Conservation (phyloP, 2,113 vertebrate species). For the Rhegmatorhina hoffmannsi region DNA sequence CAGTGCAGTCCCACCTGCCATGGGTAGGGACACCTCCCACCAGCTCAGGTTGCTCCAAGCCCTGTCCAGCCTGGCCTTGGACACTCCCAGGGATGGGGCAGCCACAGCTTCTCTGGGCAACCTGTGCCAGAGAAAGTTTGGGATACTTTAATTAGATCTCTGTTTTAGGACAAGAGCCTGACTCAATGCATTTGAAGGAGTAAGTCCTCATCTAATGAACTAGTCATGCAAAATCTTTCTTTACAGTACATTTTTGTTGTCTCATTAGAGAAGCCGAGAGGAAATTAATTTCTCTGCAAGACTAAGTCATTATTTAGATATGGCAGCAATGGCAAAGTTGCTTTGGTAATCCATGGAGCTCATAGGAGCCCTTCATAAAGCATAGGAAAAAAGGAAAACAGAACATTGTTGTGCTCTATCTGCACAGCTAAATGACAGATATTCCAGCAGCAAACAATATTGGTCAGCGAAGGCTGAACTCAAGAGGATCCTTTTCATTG, state of each 20-base stretch:
- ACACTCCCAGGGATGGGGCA: background rate
- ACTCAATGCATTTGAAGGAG: background rate
- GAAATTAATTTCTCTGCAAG: background rate
- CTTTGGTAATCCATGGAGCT: background rate
- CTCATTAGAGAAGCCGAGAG: background rate
- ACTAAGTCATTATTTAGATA: background rate
- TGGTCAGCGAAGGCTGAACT: background rate
- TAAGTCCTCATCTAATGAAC: background rate
- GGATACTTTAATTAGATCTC: background rate
- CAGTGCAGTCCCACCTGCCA: background rate
- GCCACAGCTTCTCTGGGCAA: background rate
- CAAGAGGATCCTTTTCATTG: conserved; percentile 23
- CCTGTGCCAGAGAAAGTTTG: background rate
- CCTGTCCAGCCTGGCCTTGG: background rate
- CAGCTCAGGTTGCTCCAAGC: background rate
- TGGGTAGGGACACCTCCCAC: background rate
- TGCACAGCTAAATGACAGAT: background rate
- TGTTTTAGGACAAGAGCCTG: background rate
- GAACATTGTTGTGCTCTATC: background rate
- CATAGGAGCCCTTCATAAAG: background rate
- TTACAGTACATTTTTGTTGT: background rate
- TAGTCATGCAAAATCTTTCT: background rate
- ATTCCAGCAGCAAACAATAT: background rate
- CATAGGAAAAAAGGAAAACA: background rate
- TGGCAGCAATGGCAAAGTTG: background rate